Conservation (phyloP, 1,140 invertebrate genomes). For the Ceratosolen fusciceps region DNA sequence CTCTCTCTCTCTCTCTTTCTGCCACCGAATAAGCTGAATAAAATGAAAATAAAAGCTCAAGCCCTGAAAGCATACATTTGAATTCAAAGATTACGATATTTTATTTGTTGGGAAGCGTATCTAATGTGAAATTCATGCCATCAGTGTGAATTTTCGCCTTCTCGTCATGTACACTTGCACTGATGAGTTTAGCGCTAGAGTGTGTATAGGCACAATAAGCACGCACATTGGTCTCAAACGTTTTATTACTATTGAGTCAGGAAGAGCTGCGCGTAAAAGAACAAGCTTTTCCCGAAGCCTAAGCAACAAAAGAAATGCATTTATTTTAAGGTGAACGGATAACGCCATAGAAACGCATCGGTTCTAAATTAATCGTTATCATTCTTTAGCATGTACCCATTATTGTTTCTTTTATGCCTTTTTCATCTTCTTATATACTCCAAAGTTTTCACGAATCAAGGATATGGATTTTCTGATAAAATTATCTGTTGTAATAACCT, state of each 20-base stretch:
- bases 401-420: background rate
- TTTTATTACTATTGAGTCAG: slow-evolving; percentile 27
- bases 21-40: background rate
- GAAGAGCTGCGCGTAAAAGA: slow-evolving; percentile 20
- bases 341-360: background rate
- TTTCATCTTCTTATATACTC: background rate
- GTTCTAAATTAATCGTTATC: background rate
- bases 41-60: background rate
- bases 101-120: slow-evolving; percentile 35
- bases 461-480: too few relatives aligned
- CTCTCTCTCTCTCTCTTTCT: background rate
- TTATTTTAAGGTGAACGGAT: background rate
- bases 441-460: too few relatives aligned
- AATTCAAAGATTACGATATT: slow-evolving; percentile 48
- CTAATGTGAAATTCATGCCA: slow-evolving; percentile 54
- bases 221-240: slow-evolving; percentile 6
- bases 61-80: background rate
- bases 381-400: too few relatives aligned
- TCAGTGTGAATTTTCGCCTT: slow-evolving; percentile 39
- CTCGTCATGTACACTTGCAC: slow-evolving; percentile 22
- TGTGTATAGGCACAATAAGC: slow-evolving; percentile 7
- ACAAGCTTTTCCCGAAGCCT: background rate
- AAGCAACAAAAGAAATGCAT: slow-evolving; percentile 18
- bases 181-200: slow-evolving; percentile 1
- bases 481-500: too few relatives aligned